Evolutionary conservation across 2,888 invertebrate species (phyloP).

Genomic region (Stictocephala bisonia): DNA sequence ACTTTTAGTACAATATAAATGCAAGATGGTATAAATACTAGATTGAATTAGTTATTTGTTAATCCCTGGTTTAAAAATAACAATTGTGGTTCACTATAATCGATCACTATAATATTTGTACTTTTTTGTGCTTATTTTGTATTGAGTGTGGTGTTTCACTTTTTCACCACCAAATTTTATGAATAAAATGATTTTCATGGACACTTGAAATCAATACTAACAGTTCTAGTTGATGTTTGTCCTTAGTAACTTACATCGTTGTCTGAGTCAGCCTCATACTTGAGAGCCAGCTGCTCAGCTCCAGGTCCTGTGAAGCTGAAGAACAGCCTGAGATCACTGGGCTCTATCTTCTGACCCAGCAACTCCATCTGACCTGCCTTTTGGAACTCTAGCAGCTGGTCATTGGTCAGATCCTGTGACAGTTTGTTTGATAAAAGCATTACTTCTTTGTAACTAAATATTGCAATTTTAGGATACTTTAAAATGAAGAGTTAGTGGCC

Average conservation of each 20-base stretch:
- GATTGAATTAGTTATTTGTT: too few relatives aligned
- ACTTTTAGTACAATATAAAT: too few relatives aligned
- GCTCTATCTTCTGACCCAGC: conserved; percentile 79
- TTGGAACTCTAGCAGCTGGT: conserved; percentile 81
- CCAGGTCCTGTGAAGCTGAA: conserved; percentile 76
- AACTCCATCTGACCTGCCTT: conserved; percentile 78
- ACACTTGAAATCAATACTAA: conserved; percentile 46
- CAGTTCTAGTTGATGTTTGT: not conserved
- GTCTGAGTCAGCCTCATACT: conserved; percentile 92
- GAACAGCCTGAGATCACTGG: conserved; percentile 85
- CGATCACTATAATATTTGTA: too few relatives aligned
- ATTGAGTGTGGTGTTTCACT: too few relatives aligned
- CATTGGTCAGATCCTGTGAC: conserved; percentile 72
- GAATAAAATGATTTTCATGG: not conserved
- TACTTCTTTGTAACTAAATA: too few relatives aligned
- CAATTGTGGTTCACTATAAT: too few relatives aligned
- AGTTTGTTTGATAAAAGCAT: too few relatives aligned
- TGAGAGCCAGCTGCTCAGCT: conserved; percentile 71
- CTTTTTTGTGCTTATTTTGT: too few relatives aligned
- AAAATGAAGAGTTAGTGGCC: too few relatives aligned
- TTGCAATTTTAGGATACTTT: too few relatives aligned
- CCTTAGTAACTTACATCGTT: conserved; percentile 74
- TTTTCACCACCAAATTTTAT: conserved; percentile 9
- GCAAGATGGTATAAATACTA: too few relatives aligned
- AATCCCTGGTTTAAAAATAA: not conserved